Conservation (phyloP, 1,140 invertebrate species). For the Harpegnathos saltator region DNA sequence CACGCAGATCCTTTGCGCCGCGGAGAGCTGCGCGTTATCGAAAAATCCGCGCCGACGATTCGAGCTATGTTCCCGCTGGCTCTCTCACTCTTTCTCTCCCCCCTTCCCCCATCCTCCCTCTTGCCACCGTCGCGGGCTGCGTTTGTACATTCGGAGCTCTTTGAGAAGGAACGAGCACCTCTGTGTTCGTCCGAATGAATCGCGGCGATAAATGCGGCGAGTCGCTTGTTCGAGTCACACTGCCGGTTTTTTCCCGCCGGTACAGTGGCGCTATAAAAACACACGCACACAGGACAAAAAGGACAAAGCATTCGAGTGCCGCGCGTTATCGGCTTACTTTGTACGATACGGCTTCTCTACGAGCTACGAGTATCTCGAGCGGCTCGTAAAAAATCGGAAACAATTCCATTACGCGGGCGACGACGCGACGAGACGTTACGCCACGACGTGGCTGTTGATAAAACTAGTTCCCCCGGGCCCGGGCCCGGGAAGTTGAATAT, state of each 20-base stretch:
- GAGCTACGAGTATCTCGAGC: background rate
- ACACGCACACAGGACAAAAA: background rate
- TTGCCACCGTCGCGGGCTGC: too few species aligned
- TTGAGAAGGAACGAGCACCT: too few species aligned
- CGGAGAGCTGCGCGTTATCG: background rate
- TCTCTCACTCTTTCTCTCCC: too few species aligned
- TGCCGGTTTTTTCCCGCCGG: background rate
- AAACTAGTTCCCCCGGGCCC: background rate
- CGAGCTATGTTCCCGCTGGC: background rate
- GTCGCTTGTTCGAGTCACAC: background rate
- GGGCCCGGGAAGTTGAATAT: background rate
- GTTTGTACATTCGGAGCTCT: background rate
- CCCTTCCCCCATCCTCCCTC: too few species aligned
- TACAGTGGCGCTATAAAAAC: background rate
- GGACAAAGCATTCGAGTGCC: background rate
- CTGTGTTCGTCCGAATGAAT: too few species aligned
- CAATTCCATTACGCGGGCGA: background rate
- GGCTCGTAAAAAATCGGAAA: conserved; percentile 13
- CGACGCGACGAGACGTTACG: too few species aligned
- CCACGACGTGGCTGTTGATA: background rate
- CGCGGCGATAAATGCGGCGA: too few species aligned
- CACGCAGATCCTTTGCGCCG: background rate
- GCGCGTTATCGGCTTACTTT: conserved; percentile 1
- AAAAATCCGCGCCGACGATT: background rate
- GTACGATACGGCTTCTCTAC: background rate